Conservation (phyloP, 2,888 invertebrate genomes). For the Phortica okadai region DNA sequence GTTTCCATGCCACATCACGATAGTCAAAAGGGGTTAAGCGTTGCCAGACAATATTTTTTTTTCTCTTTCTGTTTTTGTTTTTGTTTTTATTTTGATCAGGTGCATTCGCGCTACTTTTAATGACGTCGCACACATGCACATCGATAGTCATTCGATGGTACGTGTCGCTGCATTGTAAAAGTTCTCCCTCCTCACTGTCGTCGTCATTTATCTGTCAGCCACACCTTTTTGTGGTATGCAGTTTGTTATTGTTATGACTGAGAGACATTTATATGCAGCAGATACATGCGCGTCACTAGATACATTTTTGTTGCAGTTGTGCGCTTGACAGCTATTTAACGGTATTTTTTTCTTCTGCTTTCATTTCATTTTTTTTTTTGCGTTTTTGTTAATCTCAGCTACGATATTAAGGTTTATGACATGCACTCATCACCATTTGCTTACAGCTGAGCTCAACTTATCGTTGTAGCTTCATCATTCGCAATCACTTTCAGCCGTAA, state of each 20-base stretch:
- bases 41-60: neutral
- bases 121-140: neutral
- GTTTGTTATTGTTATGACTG: neutral
- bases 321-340: slow-evolving; percentile 16
- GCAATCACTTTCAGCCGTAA: neutral
- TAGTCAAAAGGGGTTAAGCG: neutral
- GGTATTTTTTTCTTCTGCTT: neutral
- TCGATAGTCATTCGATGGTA: no score
- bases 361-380: neutral
- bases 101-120: slow-evolving; percentile 19
- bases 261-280: neutral
- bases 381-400: slow-evolving; percentile 5
- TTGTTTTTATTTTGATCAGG: slow-evolving; percentile 36
- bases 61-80: neutral
- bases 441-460: slow-evolving; percentile 13
- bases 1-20: neutral
- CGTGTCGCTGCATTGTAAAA: neutral
- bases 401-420: slow-evolving; percentile 9
- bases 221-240: neutral
- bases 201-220: neutral
- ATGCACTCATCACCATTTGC: slow-evolving; percentile 6
- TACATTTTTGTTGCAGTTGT: neutral
- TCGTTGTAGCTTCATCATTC: neutral
- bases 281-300: neutral
- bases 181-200: neutral